Evolutionary conservation across 2,888 invertebrate species (phyloP), one percentile per base, ranked within the genome.

Genomic region (Colletes collaris): DNA sequence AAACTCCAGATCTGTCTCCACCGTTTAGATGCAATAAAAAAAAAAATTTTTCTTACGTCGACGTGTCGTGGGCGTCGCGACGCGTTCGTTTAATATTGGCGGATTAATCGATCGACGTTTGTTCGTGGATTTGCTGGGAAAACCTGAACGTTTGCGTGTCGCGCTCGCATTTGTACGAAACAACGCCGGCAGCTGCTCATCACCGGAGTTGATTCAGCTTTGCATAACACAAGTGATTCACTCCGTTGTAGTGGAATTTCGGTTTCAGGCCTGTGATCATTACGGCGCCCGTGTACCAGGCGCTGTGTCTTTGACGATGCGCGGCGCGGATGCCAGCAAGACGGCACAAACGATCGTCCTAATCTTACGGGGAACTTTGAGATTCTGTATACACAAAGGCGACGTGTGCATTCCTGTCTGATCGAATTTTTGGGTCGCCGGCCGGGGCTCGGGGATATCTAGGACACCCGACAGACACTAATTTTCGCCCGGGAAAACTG

Each of bases 191-290:
- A 80, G 79, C 65, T 69, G 79, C 79, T 80, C 79, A 80, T 80
- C 79, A 80, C 37, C 72, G 13, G n/a, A 27, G 78, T 79, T 52
- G 79, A 79, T 74, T 74, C 52, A 64, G 68, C 66, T 79, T 79
- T 79, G 68, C 79, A 63, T 71, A 52, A 58, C 71, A 58, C 71
- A 68, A 46, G 73, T 69, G 73, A 78, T 80, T 73, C 79, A 59
- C 79, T 46, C 46, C 55, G 78, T 80, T 80, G 73, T 74, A 78
- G 19, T 11, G 63, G 74, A 79, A 68, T 79, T 78, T 74, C 79
- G 64, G 74, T 79, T 78, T 78, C 74, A 58, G 66, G 79, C 62
- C 78, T 78, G 79, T 66, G 79, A 80, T 80, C 79, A 78, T 79
- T 78, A 80, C 52, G 56, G 55, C 60, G 53, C 37, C 27, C 56